Evolutionary conservation across 2,888 invertebrate species (phyloP).

Genomic region (Anoplius nigerrimus): DNA sequence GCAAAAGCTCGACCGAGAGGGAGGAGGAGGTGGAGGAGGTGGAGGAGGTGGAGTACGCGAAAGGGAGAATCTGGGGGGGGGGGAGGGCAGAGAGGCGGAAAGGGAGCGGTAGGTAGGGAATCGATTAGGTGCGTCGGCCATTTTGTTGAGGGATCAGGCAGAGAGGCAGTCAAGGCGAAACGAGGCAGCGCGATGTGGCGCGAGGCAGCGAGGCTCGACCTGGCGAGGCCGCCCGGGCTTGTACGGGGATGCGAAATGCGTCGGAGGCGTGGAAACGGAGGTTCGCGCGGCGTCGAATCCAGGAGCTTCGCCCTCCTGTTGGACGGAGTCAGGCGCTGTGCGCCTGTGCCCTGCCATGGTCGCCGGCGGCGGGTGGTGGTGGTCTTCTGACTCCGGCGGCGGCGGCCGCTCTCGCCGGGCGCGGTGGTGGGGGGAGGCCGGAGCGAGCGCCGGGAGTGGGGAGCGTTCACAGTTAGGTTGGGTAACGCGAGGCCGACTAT

Average conservation of each 20-base stretch:
- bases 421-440: constrained; percentile 38
- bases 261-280: neutral
- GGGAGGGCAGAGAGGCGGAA: constrained; percentile 3
- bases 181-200: constrained; percentile 33
- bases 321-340: too few relatives aligned
- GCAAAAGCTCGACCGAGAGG: neutral
- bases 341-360: too few relatives aligned
- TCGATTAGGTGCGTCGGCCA: constrained; percentile 72
- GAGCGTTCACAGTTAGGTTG: constrained; percentile 36
- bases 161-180: constrained; percentile 64
- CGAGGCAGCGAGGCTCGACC: constrained; percentile 55
- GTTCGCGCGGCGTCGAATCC: too few relatives aligned
- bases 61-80: neutral
- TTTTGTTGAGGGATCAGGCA: constrained; percentile 68
- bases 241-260: constrained; percentile 25
- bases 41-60: constrained; percentile 13
- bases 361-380: constrained; percentile 26
- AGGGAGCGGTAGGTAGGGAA: constrained; percentile 42
- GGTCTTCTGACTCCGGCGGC: constrained; percentile 7
- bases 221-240: neutral
- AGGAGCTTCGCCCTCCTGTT: too few relatives aligned
- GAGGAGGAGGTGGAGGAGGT: constrained; percentile 6
- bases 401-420: constrained; percentile 8
- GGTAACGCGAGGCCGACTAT: constrained; percentile 47
- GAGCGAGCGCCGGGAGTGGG: neutral